Conservation (phyloP, 2,113 vertebrate species). For the Brevimyrus niger region DNA sequence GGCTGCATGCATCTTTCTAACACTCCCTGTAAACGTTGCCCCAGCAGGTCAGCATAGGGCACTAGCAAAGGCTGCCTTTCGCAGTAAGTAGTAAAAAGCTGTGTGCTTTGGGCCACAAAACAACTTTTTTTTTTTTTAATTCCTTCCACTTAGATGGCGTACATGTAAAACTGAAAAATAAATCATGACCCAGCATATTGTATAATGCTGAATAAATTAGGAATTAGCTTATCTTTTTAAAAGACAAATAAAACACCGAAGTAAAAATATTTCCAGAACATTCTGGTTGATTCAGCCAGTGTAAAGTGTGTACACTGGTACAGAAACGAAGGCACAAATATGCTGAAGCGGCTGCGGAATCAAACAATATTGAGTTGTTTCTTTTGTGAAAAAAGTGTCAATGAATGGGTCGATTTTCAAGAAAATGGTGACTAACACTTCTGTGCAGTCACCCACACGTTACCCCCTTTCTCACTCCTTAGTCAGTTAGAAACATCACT, state of each 20-base stretch:
- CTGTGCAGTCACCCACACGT: slow-evolving; percentile 29
- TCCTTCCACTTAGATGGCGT: neutral
- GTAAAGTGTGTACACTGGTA: too few relatives aligned
- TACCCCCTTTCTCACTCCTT: slow-evolving; percentile 24
- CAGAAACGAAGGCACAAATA: neutral
- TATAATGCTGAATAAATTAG: neutral
- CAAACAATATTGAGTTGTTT: neutral
- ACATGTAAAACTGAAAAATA: neutral
- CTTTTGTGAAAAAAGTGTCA: slow-evolving; percentile 24
- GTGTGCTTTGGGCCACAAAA: neutral
- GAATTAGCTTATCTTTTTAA: neutral
- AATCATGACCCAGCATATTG: neutral
- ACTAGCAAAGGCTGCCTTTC: slow-evolving; percentile 35
- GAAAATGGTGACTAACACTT: slow-evolving; percentile 38
- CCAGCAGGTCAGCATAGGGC: slow-evolving; percentile 27
- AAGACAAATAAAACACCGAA: neutral
- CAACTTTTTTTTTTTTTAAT: neutral
- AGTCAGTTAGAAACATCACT: slow-evolving; percentile 10
- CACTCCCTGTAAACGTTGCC: neutral
- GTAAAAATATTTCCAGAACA: neutral
- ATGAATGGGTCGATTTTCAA: slow-evolving; percentile 22
- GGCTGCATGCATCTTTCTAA: neutral
- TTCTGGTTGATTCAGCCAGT: neutral
- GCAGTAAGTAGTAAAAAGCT: slow-evolving; percentile 15
- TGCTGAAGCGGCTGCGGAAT: neutral